These are phyloP conservation scores for Brachyalestes nurse DNA, from an alignment of 2,797 vertebrate genomes.

Conservation along the genomic window DNA sequence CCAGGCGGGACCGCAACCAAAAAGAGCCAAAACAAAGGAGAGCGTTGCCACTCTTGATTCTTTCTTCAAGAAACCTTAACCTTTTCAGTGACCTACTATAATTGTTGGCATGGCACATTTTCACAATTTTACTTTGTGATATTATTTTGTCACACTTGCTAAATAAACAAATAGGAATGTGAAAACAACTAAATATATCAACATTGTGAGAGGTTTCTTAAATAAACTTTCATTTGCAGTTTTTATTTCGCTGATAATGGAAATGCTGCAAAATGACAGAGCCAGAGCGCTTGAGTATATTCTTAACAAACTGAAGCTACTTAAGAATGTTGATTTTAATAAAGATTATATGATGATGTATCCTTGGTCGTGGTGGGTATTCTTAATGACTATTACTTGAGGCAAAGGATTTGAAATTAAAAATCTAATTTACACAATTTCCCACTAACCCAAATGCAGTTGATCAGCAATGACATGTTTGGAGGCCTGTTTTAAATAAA, in stretches of 20 bases:
- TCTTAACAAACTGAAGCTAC: not conserved
- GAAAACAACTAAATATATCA: too few species aligned
- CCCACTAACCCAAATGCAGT: too few species aligned
- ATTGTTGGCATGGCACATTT: not conserved
- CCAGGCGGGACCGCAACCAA: slow-evolving; percentile 75
- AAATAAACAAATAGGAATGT: not conserved
- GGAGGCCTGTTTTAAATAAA: too few species aligned
- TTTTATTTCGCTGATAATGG: not conserved
- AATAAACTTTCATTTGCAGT: not conserved
- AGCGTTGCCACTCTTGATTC: slow-evolving; percentile 82
- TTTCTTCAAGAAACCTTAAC: slow-evolving; percentile 86
- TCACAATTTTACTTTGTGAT: not conserved
- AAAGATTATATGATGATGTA: too few species aligned
- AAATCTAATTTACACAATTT: too few species aligned
- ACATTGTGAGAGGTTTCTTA: not conserved
- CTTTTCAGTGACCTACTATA: not conserved
- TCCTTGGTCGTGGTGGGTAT: too few species aligned
- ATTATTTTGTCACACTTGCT: too few species aligned
- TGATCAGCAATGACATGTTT: too few species aligned
- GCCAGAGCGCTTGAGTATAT: not conserved
- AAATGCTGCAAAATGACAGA: not conserved
- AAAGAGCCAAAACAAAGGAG: slow-evolving; percentile 76
- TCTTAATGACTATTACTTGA: too few species aligned
- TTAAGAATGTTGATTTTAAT: too few species aligned
- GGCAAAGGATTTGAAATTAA: too few species aligned